phyloP scores from a whole-genome alignment of 2,113 vertebrate species.

The Oncorhynchus nerka region DNA sequence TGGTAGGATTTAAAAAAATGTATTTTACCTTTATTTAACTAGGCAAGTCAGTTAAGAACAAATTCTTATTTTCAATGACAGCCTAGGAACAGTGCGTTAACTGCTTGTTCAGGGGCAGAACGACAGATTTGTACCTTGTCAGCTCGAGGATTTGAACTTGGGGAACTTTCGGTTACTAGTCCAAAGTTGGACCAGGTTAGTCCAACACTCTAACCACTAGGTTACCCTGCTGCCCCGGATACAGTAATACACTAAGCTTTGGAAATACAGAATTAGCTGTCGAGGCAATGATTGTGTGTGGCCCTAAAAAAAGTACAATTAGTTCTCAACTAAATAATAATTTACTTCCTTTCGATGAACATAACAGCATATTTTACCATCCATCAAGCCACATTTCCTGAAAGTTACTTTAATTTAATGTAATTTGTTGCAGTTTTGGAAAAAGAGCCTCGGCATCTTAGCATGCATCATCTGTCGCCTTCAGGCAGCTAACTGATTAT shows the following conservation, averaged over 20 bases:
- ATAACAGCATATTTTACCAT: slow-evolving; percentile 10
- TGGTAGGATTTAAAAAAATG: not conserved
- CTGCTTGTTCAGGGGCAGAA: no score
- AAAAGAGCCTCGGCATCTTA: slow-evolving; percentile 4
- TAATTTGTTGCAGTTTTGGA: slow-evolving; percentile 7
- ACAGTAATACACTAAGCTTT: not conserved
- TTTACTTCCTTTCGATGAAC: not conserved
- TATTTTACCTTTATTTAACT: no score
- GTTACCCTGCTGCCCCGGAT: no score
- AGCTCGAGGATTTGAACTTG: no score
- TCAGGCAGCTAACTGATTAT: slow-evolving; percentile 26
- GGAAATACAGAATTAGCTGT: not conserved
- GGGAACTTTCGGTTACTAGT: no score
- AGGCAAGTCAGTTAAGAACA: no score
- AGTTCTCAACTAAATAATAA: not conserved
- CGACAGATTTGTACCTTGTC: no score
- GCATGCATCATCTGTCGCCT: slow-evolving; percentile 32
- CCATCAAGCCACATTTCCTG: not conserved
- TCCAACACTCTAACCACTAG: no score
- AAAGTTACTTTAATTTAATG: not conserved
- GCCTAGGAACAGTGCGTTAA: no score
- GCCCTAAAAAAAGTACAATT: not conserved
- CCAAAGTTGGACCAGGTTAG: no score
- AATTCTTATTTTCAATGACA: no score
- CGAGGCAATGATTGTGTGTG: not conserved